Conservation (phyloP, 2,113 vertebrate species). For the Sitta europaea region DNA sequence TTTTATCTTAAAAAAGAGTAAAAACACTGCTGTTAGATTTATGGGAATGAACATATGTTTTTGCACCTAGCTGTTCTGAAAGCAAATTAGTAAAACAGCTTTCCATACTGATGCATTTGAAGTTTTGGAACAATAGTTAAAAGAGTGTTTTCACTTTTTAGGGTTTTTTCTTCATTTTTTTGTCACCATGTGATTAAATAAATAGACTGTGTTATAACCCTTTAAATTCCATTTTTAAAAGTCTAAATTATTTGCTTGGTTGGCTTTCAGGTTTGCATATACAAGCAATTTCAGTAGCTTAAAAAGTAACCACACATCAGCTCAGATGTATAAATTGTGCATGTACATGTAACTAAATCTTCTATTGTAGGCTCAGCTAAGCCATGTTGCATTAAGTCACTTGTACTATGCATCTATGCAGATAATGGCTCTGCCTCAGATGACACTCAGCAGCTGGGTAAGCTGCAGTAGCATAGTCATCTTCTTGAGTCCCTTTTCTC, state of each 20-base stretch:
- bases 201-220: not conserved
- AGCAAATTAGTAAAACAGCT: not conserved
- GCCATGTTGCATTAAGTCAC: not conserved
- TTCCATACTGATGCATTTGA: not conserved
- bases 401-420: not conserved
- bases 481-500: not conserved
- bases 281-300: not conserved
- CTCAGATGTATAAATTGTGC: not conserved
- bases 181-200: not conserved
- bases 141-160: not conserved
- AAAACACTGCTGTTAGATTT: not conserved
- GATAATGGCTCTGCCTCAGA: not conserved
- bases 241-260: not conserved
- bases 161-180: not conserved
- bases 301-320: not conserved
- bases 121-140: not conserved
- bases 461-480: not conserved
- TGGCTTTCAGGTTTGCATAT: not conserved
- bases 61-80: not conserved
- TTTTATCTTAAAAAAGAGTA: constrained; percentile 22
- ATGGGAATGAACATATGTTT: not conserved
- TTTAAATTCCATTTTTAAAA: not conserved
- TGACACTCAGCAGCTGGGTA: not conserved
- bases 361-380: not conserved
- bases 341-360: not conserved